Percentiles rank a stretch among this genome's conserved stretches.
Evolutionary conservation across 2,888 invertebrate genomes (phyloP).

Genomic region (Dolomedes plantarius): DNA sequence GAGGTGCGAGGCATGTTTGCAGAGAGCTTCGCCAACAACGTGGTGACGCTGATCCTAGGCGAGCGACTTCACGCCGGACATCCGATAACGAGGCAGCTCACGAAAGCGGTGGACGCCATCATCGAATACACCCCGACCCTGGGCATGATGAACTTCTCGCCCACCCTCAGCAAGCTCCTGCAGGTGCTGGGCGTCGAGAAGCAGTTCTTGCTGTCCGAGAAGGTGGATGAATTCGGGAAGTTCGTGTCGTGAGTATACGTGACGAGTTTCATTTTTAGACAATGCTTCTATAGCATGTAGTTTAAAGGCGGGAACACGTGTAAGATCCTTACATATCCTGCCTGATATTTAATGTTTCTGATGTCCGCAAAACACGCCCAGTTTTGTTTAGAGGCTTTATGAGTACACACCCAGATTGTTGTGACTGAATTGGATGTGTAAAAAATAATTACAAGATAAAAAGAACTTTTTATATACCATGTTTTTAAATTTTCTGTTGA

Average conservation of each 20-base stretch:
- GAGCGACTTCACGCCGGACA: background rate
- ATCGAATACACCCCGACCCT: background rate
- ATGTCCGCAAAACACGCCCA: too few relatives aligned
- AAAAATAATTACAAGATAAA: too few relatives aligned
- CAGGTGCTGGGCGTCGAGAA: background rate
- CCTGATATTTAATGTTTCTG: too few relatives aligned
- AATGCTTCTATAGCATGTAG: too few relatives aligned
- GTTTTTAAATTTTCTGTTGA: too few relatives aligned
- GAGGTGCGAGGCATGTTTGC: background rate
- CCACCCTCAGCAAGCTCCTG: background rate
- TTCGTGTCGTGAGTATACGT: background rate
- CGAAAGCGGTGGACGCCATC: background rate
- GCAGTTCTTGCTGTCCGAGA: background rate
- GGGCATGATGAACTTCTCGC: background rate
- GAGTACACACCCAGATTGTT: too few relatives aligned
- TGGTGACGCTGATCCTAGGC: constrained; percentile 28
- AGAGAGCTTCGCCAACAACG: constrained; percentile 27
- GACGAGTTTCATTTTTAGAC: background rate
- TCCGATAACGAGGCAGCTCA: background rate
- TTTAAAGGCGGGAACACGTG: too few relatives aligned
- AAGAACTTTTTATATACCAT: too few relatives aligned
- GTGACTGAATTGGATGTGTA: too few relatives aligned
- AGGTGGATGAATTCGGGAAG: background rate
- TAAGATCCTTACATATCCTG: too few relatives aligned
- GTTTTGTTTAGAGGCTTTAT: too few relatives aligned